A percentile compares a stretch with the other conserved stretches of the same genome.
Evolutionary conservation across 2,888 invertebrate species (phyloP).

Genomic region (Achlya flavicornis): DNA sequence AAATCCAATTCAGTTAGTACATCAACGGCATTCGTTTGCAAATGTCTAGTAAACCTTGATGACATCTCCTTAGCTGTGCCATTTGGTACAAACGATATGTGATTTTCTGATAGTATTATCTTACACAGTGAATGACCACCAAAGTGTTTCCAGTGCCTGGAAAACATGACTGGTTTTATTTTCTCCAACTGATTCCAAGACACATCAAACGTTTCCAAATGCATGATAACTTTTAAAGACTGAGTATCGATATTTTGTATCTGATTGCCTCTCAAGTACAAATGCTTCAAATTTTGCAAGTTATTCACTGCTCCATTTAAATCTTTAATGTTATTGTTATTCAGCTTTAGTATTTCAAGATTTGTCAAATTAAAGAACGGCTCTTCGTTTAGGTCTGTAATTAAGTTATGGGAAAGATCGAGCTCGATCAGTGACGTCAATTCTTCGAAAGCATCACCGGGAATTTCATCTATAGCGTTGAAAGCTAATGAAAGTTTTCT

Average conservation of each 20-base stretch:
- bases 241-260: conserved; percentile 60
- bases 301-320: conserved; percentile 71
- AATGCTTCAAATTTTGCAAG: conserved; percentile 60
- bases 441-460: conserved; percentile 55
- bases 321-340: conserved; percentile 65
- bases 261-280: conserved; percentile 62
- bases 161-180: conserved; percentile 59
- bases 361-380: conserved; percentile 65
- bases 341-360: conserved; percentile 56
- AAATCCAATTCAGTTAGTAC: conserved; percentile 66
- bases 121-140: conserved; percentile 56
- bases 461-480: conserved; percentile 56
- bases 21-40: conserved; percentile 37
- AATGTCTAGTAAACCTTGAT: conserved; percentile 42
- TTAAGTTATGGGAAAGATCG: conserved; percentile 64
- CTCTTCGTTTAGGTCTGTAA: conserved; percentile 59
- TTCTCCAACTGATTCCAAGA: conserved; percentile 62
- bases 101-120: conserved; percentile 67
- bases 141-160: conserved; percentile 70
- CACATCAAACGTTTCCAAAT: conserved; percentile 72
- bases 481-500: conserved; percentile 52
- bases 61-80: conserved; percentile 49
- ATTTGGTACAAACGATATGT: conserved; percentile 57
- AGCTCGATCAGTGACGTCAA: conserved; percentile 59
- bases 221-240: conserved; percentile 63